Base-by-base conservation (phyloP, 2,113 vertebrate species). In the Agapornis roseicollis region DNA sequence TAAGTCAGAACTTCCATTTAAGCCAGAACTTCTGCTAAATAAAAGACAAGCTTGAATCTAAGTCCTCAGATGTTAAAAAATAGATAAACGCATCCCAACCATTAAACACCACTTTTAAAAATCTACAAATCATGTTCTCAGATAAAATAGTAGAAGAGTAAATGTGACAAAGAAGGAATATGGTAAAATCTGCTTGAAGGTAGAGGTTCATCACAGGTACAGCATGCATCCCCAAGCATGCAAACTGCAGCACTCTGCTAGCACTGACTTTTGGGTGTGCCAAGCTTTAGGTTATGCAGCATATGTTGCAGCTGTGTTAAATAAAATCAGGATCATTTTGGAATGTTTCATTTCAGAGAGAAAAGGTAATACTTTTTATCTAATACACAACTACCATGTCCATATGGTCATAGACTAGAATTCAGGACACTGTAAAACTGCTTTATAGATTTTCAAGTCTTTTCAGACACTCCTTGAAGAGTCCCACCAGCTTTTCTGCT, bases 361-460 rank as follows among this genome's bases (percentile, higher is more conserved):
- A 42, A 82, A 76, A 74, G 17, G 39, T 47, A 44, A 14, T 58
- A 20, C 8, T 78, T 58, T 65, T 84, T 33, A 78, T 18, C n/a
- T 20, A 53, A 19, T 28, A 46, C 23, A 5, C 37, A 58, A 22
- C 7, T 53, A 29, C 8, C 28, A 0, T 9, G 11, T 2, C 0
- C 19, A 7, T 28, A 27, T 31, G 73, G 37, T 69, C 35, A 31
- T 33, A 23, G 24, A 23, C 13, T 76, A 69, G 29, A 65, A 47
- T 50, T 84, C 23, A 42, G 41, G 42, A 50, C 9, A 3, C 7
- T 7, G 11, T 31, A 68, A 81, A 91, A 9, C 7, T 12, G 15
- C 55, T 84, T 74, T 64, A 55, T 17, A 77, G 33, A 42, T 83
- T 78, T 86, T 53, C 60, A 53, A 25, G 28, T 71, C 24, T 69